Evolutionary conservation across 2,113 vertebrate genomes (phyloP), one percentile per base, ranked within the genome.

Genomic region (Carassius gibelio): DNA sequence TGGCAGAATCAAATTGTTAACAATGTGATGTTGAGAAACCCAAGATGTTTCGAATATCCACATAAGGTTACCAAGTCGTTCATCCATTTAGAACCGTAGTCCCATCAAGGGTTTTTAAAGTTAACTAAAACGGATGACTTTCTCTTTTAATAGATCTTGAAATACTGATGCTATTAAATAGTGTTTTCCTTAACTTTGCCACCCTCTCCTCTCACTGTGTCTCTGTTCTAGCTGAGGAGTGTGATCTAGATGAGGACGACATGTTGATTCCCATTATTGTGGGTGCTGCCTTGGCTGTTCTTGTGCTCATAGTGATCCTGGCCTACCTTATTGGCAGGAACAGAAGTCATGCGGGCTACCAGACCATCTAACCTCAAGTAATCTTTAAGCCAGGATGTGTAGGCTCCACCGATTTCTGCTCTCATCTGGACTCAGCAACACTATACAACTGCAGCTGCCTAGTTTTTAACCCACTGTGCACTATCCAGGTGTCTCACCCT

Each of bases 191-290:
- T 10, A 9, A 9, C 45, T 48, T 48, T 45, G 1, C 42, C 42
- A 1, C 2, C 10, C 50, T 52, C 45, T 48, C 45, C 45, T 48
- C 45, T 11, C 45, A 3, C 9, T 48, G 0, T 8, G 19, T 84
- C 59, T 21, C 71, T 84, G 2, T 68, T 48, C 59, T 81, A 99
- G 98, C 95, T 90, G 97, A 97, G 91, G 96, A 98, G 84, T 99
- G 98, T 84, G 93, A 94, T 23, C 88, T 96, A 92, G 98, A 99
- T 62, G 95, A 96, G 89, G 96, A 97, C 34, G 94, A 96, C 92
- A 97, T 99, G 97, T 87, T 99, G 94, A 98, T 99, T 87, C 98
- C 98, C 87, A 98, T 99, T 72, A 94, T 98, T 15, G 98, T 99
- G 11, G 98, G 98, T 36, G 97, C 96, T 19, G 97, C 97, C 26